These are phyloP conservation scores for Gobio gobio DNA, from an alignment of 2,113 vertebrate genomes.

Conservation along the genomic window DNA sequence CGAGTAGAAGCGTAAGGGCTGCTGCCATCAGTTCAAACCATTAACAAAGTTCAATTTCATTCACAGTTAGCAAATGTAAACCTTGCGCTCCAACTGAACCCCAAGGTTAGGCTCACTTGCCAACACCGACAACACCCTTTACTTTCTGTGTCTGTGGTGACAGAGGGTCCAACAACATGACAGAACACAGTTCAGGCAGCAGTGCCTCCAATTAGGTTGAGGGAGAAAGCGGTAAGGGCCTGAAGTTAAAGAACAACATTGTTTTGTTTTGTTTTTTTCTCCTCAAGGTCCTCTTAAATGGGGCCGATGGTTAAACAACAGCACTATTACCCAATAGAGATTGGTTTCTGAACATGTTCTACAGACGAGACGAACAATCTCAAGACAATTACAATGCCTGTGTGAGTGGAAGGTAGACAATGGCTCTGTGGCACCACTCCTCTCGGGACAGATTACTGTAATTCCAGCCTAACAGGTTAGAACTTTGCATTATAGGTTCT, in stretches of 20 bases:
- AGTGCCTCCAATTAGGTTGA: constrained; percentile 55
- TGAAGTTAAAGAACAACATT: constrained; percentile 18
- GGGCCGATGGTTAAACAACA: constrained; percentile 49
- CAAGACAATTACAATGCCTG: constrained; percentile 53
- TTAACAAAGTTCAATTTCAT: constrained; percentile 27
- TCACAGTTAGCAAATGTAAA: constrained; percentile 20
- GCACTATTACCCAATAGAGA: constrained; percentile 61
- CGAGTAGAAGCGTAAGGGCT: not conserved
- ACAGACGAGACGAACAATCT: constrained; percentile 57
- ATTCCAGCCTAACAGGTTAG: constrained; percentile 52
- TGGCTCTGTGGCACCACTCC: constrained; percentile 29
- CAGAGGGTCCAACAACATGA: constrained; percentile 48
- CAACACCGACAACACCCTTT: not conserved
- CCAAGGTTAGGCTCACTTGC: not conserved
- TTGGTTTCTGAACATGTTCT: constrained; percentile 46
- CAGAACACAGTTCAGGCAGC: constrained; percentile 46
- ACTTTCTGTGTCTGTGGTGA: not conserved
- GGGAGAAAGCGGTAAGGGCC: constrained; percentile 20
- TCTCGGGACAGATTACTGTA: constrained; percentile 52
- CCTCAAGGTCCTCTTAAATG: constrained; percentile 50
- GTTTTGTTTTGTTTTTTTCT: not conserved
- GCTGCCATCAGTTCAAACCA: constrained; percentile 18
- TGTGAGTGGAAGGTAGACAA: constrained; percentile 37
- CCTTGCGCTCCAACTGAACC: not conserved
- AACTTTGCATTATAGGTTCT: constrained; percentile 24